Evolutionary conservation across 1,140 invertebrate genomes (phyloP).

Genomic region (Drosophila subobscura): DNA sequence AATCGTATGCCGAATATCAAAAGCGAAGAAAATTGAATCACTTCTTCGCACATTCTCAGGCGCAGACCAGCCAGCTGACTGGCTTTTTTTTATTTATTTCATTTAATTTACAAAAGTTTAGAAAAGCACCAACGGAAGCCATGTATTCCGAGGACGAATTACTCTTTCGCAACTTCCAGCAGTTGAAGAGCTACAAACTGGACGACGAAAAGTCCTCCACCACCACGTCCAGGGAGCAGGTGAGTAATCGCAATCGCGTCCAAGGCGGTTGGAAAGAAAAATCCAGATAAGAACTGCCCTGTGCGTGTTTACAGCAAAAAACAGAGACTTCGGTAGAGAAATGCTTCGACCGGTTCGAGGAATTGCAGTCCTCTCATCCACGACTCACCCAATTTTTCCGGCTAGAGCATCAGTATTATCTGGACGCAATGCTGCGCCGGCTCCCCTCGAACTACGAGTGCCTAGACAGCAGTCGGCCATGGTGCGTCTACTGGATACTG

Average conservation of each 20-base stretch:
- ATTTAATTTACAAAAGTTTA: conserved; percentile 23
- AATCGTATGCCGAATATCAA: no score
- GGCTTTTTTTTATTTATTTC: conserved; percentile 31
- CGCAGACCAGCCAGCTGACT: no score
- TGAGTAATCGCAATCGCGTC: conserved; percentile 74
- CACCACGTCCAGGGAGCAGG: conserved; percentile 86
- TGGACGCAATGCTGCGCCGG: conserved; percentile 88
- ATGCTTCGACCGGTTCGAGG: conserved; percentile 87
- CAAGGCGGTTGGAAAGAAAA: conserved; percentile 17
- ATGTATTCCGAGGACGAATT: conserved; percentile 63
- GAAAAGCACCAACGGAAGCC: not conserved
- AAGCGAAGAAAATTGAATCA: no score
- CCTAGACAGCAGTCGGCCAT: conserved; percentile 96
- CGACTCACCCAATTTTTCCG: conserved; percentile 87
- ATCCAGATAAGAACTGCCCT: conserved; percentile 21
- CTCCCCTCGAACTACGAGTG: conserved; percentile 90
- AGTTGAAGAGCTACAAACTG: conserved; percentile 73
- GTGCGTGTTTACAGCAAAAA: conserved; percentile 85
- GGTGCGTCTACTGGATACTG: conserved; percentile 98
- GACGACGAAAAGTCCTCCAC: conserved; percentile 84
- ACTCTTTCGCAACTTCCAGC: conserved; percentile 67
- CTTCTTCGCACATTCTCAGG: no score
- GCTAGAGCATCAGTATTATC: conserved; percentile 87
- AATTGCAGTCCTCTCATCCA: conserved; percentile 85
- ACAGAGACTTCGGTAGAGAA: conserved; percentile 88